A percentile compares a stretch with the other conserved stretches of the same genome.
Conservation (phyloP, 2,113 vertebrate species). For the Takifugu bimaculatus region DNA sequence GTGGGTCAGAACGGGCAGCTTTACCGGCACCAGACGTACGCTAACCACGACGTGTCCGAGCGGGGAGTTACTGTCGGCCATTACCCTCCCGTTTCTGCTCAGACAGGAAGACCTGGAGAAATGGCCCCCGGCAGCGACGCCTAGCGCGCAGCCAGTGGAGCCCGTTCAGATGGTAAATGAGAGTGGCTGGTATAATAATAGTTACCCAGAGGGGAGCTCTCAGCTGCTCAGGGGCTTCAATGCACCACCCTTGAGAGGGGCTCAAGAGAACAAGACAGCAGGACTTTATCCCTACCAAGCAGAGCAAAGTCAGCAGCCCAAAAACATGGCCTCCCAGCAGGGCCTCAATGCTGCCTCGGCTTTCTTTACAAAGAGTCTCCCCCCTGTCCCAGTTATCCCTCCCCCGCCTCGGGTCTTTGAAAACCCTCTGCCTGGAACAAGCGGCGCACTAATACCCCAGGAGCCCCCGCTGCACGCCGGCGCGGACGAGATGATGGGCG, state of each 20-base stretch:
- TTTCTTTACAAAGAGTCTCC: slow-evolving; percentile 58
- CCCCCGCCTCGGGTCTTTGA: slow-evolving; percentile 57
- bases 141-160: slow-evolving; percentile 72
- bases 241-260: slow-evolving; percentile 5
- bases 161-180: slow-evolving; percentile 70
- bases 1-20: slow-evolving; percentile 48
- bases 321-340: slow-evolving; percentile 29
- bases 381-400: slow-evolving; percentile 68
- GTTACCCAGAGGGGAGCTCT: slow-evolving; percentile 46
- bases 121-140: slow-evolving; percentile 74
- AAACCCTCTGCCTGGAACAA: neutral
- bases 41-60: slow-evolving; percentile 23
- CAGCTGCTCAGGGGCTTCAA: slow-evolving; percentile 46
- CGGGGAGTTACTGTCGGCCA: slow-evolving; percentile 57
- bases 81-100: slow-evolving; percentile 80
- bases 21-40: slow-evolving; percentile 35
- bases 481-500: neutral
- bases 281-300: slow-evolving; percentile 48
- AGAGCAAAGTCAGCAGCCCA: slow-evolving; percentile 31
- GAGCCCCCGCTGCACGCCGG: slow-evolving; percentile 1
- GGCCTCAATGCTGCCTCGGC: slow-evolving; percentile 1
- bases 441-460: slow-evolving; percentile 8
- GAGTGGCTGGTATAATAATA: slow-evolving; percentile 59
- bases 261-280: slow-evolving; percentile 19
- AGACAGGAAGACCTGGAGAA: slow-evolving; percentile 78